These are phyloP conservation scores for Thalassaphorura encarpata DNA, from an alignment of 1,140 invertebrate genomes.

Conservation along the genomic window DNA sequence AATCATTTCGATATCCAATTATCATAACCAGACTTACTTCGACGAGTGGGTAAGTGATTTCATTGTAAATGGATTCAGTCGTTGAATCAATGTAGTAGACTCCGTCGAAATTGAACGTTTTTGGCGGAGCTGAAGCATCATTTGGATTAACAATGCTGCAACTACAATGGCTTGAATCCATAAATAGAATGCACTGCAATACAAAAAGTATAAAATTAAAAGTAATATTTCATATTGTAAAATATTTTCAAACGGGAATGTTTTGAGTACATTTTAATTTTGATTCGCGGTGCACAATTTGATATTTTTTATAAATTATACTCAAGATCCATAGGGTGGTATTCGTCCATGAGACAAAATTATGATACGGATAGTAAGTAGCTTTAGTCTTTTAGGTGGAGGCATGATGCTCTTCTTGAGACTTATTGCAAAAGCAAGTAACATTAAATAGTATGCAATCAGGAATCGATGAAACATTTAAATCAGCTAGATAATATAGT, in stretches of 20 bases:
- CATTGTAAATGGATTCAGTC: conserved; percentile 56
- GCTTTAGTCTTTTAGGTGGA: no score
- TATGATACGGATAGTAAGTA: not conserved
- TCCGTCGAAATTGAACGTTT: conserved; percentile 66
- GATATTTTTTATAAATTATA: not conserved
- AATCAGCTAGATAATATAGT: no score
- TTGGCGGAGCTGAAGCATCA: conserved; percentile 50
- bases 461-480: no score
- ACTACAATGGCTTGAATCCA: conserved; percentile 48
- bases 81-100: conserved; percentile 39
- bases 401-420: no score
- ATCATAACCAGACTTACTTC: conserved; percentile 53
- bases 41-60: conserved; percentile 56
- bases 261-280: not conserved
- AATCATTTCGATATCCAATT: no score
- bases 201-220: conserved; percentile 33
- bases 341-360: not conserved
- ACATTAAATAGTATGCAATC: no score
- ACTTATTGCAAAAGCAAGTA: no score
- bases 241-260: not conserved
- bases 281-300: not conserved
- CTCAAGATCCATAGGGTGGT: not conserved
- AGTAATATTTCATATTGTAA: not conserved
- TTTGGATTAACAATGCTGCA: conserved; percentile 49
- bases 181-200: conserved; percentile 58